These are phyloP conservation scores for Sinocyclocheilus maitianheensis DNA, from an alignment of 2,113 vertebrate genomes.

Conservation along the genomic window DNA sequence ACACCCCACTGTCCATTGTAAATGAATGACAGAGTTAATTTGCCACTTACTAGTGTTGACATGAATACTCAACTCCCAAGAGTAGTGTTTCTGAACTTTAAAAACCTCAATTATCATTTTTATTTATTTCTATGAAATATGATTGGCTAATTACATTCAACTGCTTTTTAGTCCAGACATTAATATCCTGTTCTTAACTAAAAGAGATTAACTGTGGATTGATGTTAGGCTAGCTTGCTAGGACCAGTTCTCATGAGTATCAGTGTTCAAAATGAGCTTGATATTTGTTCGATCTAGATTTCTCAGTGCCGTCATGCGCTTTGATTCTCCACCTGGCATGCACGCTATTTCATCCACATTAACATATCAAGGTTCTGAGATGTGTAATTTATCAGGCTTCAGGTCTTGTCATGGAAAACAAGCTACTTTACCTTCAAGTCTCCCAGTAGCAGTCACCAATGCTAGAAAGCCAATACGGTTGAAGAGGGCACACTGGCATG, in stretches of 20 bases:
- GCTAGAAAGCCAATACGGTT: constrained; percentile 63
- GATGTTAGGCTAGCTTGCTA: neutral
- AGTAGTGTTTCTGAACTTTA: neutral
- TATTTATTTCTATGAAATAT: neutral
- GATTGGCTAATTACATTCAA: neutral
- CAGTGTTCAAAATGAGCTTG: neutral
- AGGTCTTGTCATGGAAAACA: constrained; percentile 60
- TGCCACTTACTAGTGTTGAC: neutral
- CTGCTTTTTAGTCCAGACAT: neutral
- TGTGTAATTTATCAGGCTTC: constrained; percentile 61
- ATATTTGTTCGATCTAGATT: constrained; percentile 10
- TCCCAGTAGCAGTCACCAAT: constrained; percentile 59
- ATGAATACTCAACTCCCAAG: neutral
- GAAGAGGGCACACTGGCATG: constrained; percentile 57
- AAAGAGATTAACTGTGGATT: neutral
- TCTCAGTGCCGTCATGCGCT: constrained; percentile 28
- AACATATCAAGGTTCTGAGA: constrained; percentile 32
- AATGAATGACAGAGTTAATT: neutral
- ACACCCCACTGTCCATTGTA: neutral
- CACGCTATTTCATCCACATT: constrained; percentile 49
- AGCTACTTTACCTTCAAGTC: constrained; percentile 56
- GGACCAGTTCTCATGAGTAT: neutral
- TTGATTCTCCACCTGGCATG: constrained; percentile 49
- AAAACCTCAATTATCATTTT: neutral
- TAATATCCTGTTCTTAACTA: constrained; percentile 6